Evolutionary conservation across 2,888 invertebrate genomes (phyloP), one percentile per base, ranked within the genome.

Genomic region (Drosophila lutescens): DNA sequence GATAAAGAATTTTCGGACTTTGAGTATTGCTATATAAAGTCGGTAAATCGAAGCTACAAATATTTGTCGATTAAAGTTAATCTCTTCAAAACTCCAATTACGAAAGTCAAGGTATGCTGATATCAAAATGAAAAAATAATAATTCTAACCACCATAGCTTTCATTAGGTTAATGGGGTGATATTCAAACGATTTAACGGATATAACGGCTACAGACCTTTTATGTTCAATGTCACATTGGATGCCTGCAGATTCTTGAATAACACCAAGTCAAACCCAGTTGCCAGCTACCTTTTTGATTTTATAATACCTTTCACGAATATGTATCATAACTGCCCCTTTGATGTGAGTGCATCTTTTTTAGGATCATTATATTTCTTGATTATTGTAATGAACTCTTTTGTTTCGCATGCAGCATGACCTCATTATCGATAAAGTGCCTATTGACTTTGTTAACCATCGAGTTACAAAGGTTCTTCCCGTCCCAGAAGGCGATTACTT

Each of bases 11-110:
- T 44, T 12, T 8, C 23, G 0, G 36, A 51, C 7, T 68, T 77
- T 34, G 66, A 77, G 9, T 36, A 62, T 12, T 77, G 78, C 34
- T 43, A 41, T 6, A 20, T 77, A 6, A 77, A 66, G 17, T 69
- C 77, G 4, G 17, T 77, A 1, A 77, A 77, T 66, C 74, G 77
- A 0, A 74, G 41, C 17, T 77, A 74, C 53, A 77, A 77, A 46
- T 77, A 77, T n/a, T n/a, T 59, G 17, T 66, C 77, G 17, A 4
- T 41, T 4, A 41, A 17, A 9, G 41, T 1, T 10, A 41, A 17
- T 8, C 9, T 41, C 1, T 17, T 41, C 10, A 17, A 41, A 41
- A 41, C 41, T 17, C 41, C 41, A 17, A 10, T 41, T 17, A 41
- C 15, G 8, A 41, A 41, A 17, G 17, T 41, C 0, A 41, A 41